These are phyloP conservation scores for Gymnarchus niloticus DNA, from an alignment of 2,113 vertebrate species.

Conservation along the genomic window DNA sequence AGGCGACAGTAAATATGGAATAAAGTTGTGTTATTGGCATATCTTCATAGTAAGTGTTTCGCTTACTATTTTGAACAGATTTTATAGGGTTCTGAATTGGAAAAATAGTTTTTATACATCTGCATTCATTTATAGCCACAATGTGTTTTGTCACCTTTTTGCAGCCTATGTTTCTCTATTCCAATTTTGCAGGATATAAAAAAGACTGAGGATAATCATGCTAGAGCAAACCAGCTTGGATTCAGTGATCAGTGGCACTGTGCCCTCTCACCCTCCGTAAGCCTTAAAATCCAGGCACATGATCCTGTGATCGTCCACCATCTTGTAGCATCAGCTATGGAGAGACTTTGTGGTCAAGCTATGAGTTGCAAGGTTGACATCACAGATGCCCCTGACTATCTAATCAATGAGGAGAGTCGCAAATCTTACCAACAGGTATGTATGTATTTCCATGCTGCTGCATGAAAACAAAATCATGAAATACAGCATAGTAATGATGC, in stretches of 20 bases:
- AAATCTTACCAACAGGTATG: constrained; percentile 56
- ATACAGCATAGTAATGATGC: neutral
- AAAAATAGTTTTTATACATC: neutral
- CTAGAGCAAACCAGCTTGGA: constrained; percentile 26
- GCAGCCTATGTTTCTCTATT: constrained; percentile 11
- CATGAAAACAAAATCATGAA: neutral
- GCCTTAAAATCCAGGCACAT: constrained; percentile 47
- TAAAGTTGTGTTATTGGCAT: neutral
- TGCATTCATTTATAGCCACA: neutral
- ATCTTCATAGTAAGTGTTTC: neutral
- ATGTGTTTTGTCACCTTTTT: neutral
- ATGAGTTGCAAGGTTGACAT: neutral
- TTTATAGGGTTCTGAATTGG: neutral
- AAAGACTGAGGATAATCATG: constrained; percentile 28
- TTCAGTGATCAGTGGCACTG: constrained; percentile 54
- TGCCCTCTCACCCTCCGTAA: constrained; percentile 43
- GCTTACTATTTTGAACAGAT: neutral
- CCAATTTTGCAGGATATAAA: constrained; percentile 35
- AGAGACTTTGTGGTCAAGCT: constrained; percentile 50
- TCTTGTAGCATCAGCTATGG: constrained; percentile 43
- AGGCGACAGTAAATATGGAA: neutral
- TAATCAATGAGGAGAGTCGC: constrained; percentile 48
- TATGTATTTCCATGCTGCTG: neutral
- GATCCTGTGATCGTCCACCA: constrained; percentile 39
- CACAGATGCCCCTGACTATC: constrained; percentile 34